Percentiles rank a stretch among this genome's conserved stretches.
phyloP scores from a whole-genome alignment of 2,888 invertebrate genomes.

The Octodonta nipae region DNA sequence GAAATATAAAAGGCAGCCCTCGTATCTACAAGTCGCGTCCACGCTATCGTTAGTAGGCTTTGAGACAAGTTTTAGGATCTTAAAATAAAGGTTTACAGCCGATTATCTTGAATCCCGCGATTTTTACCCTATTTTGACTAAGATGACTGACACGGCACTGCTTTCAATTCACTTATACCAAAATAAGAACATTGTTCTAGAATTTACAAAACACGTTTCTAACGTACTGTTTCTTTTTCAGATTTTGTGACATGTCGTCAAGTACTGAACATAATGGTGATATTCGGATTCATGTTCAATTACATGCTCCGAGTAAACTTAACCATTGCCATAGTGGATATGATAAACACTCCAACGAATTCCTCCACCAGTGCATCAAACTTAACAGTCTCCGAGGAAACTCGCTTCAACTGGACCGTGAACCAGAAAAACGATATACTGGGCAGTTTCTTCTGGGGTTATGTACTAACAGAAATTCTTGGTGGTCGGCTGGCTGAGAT shows the following conservation, averaged over 20 bases:
- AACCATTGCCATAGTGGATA: slow-evolving; percentile 74
- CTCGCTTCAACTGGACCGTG: slow-evolving; percentile 63
- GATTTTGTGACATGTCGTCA: slow-evolving; percentile 51
- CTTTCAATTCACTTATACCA: too few species aligned
- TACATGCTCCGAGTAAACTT: slow-evolving; percentile 78
- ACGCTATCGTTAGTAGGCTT: too few species aligned
- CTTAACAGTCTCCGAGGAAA: slow-evolving; percentile 13
- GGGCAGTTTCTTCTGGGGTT: slow-evolving; percentile 86
- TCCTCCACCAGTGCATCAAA: slow-evolving; percentile 8
- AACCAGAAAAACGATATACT: slow-evolving; percentile 66
- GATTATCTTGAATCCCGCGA: too few species aligned
- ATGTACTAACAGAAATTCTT: slow-evolving; percentile 77
- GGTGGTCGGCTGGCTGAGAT: slow-evolving; percentile 75
- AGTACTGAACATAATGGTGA: slow-evolving; percentile 71
- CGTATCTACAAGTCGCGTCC: too few species aligned
- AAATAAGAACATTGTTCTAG: too few species aligned
- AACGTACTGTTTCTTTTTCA: slow-evolving; percentile 19
- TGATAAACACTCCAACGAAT: slow-evolving; percentile 43
- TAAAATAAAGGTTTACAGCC: too few species aligned
- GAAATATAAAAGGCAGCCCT: too few species aligned
- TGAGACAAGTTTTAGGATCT: too few species aligned
- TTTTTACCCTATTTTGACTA: too few species aligned
- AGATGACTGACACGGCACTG: too few species aligned
- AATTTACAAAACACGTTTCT: too few species aligned
- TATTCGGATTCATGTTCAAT: slow-evolving; percentile 79